Conservation (phyloP, 2,113 vertebrate genomes). For the Sminthopsis crassicaudata region DNA sequence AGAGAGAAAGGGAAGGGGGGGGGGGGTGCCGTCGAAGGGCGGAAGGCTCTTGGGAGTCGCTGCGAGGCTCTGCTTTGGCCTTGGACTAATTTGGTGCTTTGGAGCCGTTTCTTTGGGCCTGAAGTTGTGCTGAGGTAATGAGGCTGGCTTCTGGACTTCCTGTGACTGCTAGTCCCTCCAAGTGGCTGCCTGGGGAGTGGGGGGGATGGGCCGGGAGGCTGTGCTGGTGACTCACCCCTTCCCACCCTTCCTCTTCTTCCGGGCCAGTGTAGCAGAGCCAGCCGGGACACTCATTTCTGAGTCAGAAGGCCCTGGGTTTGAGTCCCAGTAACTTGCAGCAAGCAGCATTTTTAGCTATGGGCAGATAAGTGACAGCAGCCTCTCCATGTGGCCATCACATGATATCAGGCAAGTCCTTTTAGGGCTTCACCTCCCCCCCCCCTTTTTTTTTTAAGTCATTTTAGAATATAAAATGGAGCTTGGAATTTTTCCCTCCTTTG, state of each 20-base stretch:
- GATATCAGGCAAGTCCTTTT: background rate
- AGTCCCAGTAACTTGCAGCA: constrained; percentile 11
- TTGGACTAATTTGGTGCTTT: constrained; percentile 50
- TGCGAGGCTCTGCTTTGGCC: background rate
- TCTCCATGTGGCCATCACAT: background rate
- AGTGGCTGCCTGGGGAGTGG: constrained; percentile 20
- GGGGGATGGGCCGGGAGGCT: background rate
- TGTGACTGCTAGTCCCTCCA: constrained; percentile 35
- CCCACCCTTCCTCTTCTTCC: constrained; percentile 34
- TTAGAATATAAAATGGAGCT: background rate
- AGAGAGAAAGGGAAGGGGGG: constrained; percentile 19
- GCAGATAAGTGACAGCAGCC: background rate
- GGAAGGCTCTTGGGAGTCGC: constrained; percentile 11
- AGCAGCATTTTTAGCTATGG: background rate
- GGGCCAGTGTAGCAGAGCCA: no score
- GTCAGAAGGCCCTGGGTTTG: background rate
- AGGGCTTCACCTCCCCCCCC: background rate
- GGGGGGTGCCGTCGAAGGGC: constrained; percentile 11
- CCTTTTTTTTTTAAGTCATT: background rate
- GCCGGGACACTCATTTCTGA: constrained; percentile 20
- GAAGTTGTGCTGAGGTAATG: constrained; percentile 44
- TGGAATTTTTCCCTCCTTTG: background rate
- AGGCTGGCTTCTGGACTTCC: constrained; percentile 51
- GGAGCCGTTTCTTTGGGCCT: constrained; percentile 34
- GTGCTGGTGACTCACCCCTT: constrained; percentile 22